These are phyloP conservation scores for Drosophila orosa DNA, from an alignment of 1,140 invertebrate species.

Conservation along the genomic window DNA sequence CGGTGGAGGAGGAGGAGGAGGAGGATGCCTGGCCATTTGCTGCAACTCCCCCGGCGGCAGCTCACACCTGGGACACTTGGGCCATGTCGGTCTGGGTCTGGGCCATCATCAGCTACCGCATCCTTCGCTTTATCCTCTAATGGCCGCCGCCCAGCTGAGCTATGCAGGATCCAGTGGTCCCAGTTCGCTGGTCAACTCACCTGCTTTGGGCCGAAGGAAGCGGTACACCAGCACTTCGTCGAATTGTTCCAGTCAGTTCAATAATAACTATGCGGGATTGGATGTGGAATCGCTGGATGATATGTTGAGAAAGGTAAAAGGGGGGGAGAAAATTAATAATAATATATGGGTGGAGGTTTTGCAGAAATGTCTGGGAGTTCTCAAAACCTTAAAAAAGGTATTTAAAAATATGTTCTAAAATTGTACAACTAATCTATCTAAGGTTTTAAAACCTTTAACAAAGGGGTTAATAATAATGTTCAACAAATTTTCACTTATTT, in stretches of 20 bases:
- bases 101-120: conserved; percentile 44
- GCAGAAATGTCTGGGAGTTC: too few species aligned
- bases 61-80: conserved; percentile 55
- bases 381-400: too few species aligned
- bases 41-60: conserved; percentile 50
- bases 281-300: conserved; percentile 92
- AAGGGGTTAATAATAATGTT: too few species aligned
- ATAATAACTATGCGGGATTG: conserved; percentile 89
- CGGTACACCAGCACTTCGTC: conserved; percentile 83
- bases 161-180: conserved; percentile 72
- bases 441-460: too few species aligned
- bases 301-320: conserved; percentile 91
- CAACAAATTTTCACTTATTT: too few species aligned
- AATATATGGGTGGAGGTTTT: too few species aligned
- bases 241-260: conserved; percentile 85
- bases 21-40: conserved; percentile 40
- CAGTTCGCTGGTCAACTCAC: conserved; percentile 80
- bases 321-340: background rate
- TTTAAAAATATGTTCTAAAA: too few species aligned
- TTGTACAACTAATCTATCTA: too few species aligned
- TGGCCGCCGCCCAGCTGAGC: conserved; percentile 65
- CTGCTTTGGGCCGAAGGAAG: conserved; percentile 76
- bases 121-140: conserved; percentile 71
- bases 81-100: conserved; percentile 28
- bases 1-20: background rate